phyloP scores from a whole-genome alignment of 2,797 vertebrate genomes.

The Spizella passerina region DNA sequence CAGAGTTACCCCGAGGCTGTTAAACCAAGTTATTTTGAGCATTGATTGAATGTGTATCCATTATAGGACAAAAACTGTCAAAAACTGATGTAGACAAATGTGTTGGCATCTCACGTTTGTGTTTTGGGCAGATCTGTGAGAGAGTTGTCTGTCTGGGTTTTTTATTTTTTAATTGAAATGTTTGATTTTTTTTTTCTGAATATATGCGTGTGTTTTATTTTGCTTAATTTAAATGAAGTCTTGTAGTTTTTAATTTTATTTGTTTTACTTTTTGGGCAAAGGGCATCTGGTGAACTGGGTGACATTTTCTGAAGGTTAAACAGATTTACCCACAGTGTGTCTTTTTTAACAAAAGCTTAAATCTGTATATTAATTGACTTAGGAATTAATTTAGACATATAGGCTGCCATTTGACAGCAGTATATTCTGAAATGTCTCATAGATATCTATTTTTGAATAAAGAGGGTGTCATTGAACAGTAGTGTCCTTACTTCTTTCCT shows the following conservation, averaged over 20 bases:
- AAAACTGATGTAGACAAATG: constrained; percentile 38
- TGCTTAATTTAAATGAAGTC: constrained; percentile 72
- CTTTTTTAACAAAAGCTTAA: constrained; percentile 74
- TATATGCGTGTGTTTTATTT: constrained; percentile 15
- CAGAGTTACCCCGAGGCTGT: not conserved
- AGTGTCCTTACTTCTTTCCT: not conserved
- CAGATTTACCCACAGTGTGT: constrained; percentile 63
- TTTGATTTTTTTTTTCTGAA: not conserved
- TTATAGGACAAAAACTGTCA: constrained; percentile 45
- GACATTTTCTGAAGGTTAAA: constrained; percentile 48
- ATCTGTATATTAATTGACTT: constrained; percentile 77
- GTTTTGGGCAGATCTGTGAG: constrained; percentile 52
- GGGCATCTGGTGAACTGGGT: constrained; percentile 32
- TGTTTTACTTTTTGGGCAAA: constrained; percentile 46
- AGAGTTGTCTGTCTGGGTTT: constrained; percentile 25
- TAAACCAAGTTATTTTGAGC: not conserved
- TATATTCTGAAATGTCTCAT: constrained; percentile 84
- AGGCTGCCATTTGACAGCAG: constrained; percentile 76
- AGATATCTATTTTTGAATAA: constrained; percentile 87
- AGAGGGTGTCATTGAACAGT: constrained; percentile 77
- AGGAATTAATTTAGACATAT: constrained; percentile 80
- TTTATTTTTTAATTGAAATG: constrained; percentile 32
- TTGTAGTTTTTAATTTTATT: constrained; percentile 51
- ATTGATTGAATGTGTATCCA: constrained; percentile 11
- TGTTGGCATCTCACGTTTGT: constrained; percentile 45